Percentiles rank a stretch among this genome's conserved stretches.
phyloP scores from a whole-genome alignment of 2,888 invertebrate species.

The Notodonta dromedarius region DNA sequence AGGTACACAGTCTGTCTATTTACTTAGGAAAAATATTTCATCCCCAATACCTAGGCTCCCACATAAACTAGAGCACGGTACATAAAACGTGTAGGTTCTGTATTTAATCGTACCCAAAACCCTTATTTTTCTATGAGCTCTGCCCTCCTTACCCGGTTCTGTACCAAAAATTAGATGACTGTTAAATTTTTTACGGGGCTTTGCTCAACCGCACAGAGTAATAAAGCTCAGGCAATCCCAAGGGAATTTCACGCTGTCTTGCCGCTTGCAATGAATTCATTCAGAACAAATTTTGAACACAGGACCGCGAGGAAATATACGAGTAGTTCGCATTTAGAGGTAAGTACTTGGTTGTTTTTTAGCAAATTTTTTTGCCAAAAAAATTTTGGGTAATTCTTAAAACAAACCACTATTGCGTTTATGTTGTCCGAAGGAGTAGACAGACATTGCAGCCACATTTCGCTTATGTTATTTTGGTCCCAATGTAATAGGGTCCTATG shows the following conservation, averaged over 20 bases:
- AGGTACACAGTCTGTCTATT: not conserved
- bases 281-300: constrained; percentile 48
- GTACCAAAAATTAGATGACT: constrained; percentile 40
- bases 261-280: constrained; percentile 48
- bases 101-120: constrained; percentile 27
- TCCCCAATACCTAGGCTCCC: constrained; percentile 7
- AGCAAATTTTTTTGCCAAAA: too few species aligned
- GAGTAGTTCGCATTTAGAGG: not conserved
- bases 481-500: too few species aligned
- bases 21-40: not conserved
- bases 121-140: constrained; percentile 30
- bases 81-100: constrained; percentile 22
- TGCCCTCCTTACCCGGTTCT: constrained; percentile 15
- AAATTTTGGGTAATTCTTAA: too few species aligned
- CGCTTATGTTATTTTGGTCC: too few species aligned
- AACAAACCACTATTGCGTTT: too few species aligned
- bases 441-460: too few species aligned
- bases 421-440: too few species aligned
- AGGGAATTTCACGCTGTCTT: constrained; percentile 43
- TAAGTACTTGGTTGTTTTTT: not conserved
- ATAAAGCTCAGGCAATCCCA: constrained; percentile 45
- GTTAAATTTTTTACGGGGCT: constrained; percentile 41
- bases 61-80: constrained; percentile 21
- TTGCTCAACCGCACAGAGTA: constrained; percentile 40
- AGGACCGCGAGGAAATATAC: constrained; percentile 22